Evolutionary conservation across 2,113 vertebrate species (phyloP).

Genomic region (Argyrosomus japonicus): DNA sequence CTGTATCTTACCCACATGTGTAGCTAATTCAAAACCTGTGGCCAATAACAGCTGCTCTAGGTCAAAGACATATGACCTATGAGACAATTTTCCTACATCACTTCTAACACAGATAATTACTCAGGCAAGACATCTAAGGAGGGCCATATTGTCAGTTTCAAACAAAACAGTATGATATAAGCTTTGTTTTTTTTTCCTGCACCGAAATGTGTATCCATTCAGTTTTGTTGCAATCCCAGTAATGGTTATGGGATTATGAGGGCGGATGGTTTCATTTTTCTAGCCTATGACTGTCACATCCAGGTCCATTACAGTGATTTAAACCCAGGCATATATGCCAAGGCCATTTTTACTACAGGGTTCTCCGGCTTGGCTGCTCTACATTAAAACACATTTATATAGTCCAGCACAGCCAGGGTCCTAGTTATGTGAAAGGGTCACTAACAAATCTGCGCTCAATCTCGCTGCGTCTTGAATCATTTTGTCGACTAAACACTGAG

Average conservation of each 20-base stretch:
- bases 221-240: constrained; percentile 72
- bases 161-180: constrained; percentile 72
- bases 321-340: constrained; percentile 74
- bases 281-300: constrained; percentile 80
- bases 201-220: constrained; percentile 67
- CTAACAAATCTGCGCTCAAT: constrained; percentile 63
- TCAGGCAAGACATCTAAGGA: constrained; percentile 63
- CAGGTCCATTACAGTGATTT: constrained; percentile 80
- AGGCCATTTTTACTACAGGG: constrained; percentile 75
- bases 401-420: constrained; percentile 57
- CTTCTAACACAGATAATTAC: constrained; percentile 67
- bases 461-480: constrained; percentile 56
- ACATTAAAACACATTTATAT: constrained; percentile 77
- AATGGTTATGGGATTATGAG: constrained; percentile 76
- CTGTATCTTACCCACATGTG: constrained; percentile 76
- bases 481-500: constrained; percentile 44
- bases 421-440: constrained; percentile 62
- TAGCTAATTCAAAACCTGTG: constrained; percentile 75
- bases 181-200: constrained; percentile 10
- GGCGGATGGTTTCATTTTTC: constrained; percentile 79
- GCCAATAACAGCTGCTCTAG: constrained; percentile 76
- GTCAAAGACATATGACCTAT: constrained; percentile 73
- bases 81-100: constrained; percentile 76
- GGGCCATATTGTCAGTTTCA: constrained; percentile 70
- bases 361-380: constrained; percentile 67